A percentile compares a stretch with the other conserved stretches of the same genome.
phyloP scores from a whole-genome alignment of 2,888 invertebrate species.

The Crocallis elinguaria region DNA sequence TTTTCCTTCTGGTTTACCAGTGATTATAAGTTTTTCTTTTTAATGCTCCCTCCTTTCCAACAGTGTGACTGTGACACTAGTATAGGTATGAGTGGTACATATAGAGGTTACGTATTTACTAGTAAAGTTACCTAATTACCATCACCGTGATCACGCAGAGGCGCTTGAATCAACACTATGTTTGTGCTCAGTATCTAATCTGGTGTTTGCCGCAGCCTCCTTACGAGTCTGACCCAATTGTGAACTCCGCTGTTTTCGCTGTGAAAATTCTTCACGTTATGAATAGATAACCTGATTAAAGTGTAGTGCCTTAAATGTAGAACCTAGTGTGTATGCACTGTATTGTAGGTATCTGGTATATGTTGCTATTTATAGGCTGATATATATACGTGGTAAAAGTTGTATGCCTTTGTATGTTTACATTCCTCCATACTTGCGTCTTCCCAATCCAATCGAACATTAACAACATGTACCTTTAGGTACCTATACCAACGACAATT shows the following conservation, averaged over 20 bases:
- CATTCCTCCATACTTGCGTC: no score
- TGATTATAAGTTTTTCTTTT: no score
- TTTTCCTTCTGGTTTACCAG: no score
- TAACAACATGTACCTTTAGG: no score
- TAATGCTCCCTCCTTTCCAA: no score
- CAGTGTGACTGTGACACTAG: background rate
- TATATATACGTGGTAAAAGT: no score
- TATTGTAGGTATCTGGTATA: no score
- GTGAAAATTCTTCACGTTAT: constrained; percentile 33
- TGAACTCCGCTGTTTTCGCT: constrained; percentile 46
- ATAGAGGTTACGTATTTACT: background rate
- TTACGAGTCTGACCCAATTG: constrained; percentile 69
- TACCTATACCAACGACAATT: no score
- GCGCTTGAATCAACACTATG: constrained; percentile 44
- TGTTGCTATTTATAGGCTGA: no score
- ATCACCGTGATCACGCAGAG: constrained; percentile 17
- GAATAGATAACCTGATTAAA: constrained; percentile 30
- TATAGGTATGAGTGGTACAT: background rate
- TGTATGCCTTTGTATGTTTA: no score
- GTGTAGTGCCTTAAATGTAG: background rate
- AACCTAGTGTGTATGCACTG: no score
- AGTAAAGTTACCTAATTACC: constrained; percentile 23
- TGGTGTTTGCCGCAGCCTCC: constrained; percentile 73
- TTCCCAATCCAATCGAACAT: no score
- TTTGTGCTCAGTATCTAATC: constrained; percentile 75